These are phyloP conservation scores for Hylaeus volcanicus DNA, from an alignment of 1,140 invertebrate species.

Conservation along the genomic window DNA sequence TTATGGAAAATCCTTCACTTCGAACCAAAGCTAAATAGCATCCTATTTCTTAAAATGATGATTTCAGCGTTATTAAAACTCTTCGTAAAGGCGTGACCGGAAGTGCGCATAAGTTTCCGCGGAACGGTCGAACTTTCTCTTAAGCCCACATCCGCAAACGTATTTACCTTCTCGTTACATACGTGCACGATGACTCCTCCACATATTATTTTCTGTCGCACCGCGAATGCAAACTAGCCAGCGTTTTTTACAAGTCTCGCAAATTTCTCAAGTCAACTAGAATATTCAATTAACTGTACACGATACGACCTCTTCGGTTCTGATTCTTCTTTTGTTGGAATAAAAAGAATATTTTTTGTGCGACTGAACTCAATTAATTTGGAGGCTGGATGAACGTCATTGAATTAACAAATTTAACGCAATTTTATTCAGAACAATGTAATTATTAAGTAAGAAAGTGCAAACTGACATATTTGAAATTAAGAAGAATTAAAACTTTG, in stretches of 20 bases:
- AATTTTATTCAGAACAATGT: too few species aligned
- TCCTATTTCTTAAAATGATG: background rate
- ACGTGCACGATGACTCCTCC: background rate
- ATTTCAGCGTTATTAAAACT: background rate
- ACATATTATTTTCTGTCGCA: conserved; percentile 5
- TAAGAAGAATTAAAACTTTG: too few species aligned
- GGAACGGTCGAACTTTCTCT: conserved; percentile 40
- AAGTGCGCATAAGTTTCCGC: conserved; percentile 20
- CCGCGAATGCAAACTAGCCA: background rate
- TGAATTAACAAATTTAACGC: too few species aligned
- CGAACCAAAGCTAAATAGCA: background rate
- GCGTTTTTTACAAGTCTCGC: background rate
- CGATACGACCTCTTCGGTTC: too few species aligned
- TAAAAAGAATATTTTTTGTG: too few species aligned
- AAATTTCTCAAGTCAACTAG: background rate
- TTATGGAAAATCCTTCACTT: too few species aligned
- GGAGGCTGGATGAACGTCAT: too few species aligned
- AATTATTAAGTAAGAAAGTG: too few species aligned
- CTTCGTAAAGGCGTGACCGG: conserved; percentile 30
- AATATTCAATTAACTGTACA: background rate
- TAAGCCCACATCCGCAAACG: conserved; percentile 30
- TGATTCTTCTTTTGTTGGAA: too few species aligned
- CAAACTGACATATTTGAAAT: too few species aligned
- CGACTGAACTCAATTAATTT: too few species aligned
- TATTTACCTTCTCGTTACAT: conserved; percentile 11